Percentiles rank a stretch among this genome's conserved stretches.
These are phyloP conservation scores for Andrena haemorrhoa DNA, from an alignment of 2,888 invertebrate species.

Conservation along the genomic window DNA sequence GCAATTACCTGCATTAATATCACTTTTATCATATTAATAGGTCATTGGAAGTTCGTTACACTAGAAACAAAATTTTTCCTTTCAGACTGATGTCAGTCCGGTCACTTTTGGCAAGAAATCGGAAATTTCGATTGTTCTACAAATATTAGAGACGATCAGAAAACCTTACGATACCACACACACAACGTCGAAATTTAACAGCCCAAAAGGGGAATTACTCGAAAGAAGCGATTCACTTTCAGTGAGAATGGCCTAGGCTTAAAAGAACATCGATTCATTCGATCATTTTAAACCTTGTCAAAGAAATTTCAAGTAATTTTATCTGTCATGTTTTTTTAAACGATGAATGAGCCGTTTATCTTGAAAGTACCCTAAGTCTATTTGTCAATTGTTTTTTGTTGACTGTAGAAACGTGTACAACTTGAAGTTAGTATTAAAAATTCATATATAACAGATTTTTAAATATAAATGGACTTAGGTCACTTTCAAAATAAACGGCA, in stretches of 20 bases:
- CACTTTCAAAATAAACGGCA: no score
- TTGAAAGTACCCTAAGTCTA: no score
- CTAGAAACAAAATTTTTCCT: conserved; percentile 14
- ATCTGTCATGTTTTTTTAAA: no score
- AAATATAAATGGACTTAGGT: no score
- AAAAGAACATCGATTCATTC: neutral
- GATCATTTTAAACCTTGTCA: no score
- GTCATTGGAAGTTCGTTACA: conserved; percentile 9
- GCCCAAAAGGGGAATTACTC: conserved; percentile 29
- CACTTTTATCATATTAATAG: conserved; percentile 13
- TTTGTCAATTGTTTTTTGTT: no score
- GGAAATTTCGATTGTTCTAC: conserved; percentile 28
- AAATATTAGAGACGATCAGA: conserved; percentile 39
- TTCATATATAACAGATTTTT: no score
- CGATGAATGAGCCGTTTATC: no score
- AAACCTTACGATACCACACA: conserved; percentile 39
- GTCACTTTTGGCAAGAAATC: conserved; percentile 66
- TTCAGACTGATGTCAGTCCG: conserved; percentile 61
- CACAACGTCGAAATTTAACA: conserved; percentile 41
- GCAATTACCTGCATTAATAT: conserved; percentile 39
- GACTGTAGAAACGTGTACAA: no score
- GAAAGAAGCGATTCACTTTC: conserved; percentile 56
- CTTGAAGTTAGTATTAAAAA: no score
- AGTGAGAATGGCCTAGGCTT: conserved; percentile 1
- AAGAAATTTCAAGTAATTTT: no score